A percentile compares a stretch with the other conserved stretches of the same genome.
Evolutionary conservation across 2,113 vertebrate species (phyloP).

Genomic region (Probosciger aterrimus): DNA sequence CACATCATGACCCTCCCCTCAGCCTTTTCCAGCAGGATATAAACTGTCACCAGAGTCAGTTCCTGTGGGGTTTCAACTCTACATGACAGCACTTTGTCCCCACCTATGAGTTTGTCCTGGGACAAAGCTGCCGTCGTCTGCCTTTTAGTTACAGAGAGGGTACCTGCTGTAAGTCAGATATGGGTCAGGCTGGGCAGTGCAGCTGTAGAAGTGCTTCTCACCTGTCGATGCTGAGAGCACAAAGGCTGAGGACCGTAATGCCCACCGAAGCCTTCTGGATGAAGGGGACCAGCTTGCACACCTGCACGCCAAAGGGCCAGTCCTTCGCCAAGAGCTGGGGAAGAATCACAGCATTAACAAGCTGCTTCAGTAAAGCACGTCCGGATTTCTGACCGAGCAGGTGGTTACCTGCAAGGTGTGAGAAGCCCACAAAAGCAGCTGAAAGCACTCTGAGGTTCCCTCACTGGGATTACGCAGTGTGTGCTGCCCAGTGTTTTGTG

Average conservation of each 20-base stretch:
- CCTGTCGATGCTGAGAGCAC: conserved; percentile 91
- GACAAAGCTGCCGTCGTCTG: not conserved
- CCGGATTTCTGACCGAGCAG: not conserved
- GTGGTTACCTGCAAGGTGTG: not conserved
- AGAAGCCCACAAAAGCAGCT: not conserved
- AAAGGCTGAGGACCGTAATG: conserved; percentile 89
- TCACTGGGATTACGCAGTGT: accelerated
- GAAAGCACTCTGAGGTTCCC: not conserved
- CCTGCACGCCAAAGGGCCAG: conserved; percentile 87
- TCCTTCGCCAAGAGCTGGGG: conserved; percentile 83
- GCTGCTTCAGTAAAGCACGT: not conserved
- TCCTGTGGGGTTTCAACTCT: not conserved
- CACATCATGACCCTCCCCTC: not conserved
- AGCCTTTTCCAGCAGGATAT: not conserved
- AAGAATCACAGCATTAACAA: not conserved
- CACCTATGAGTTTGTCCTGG: too few species aligned
- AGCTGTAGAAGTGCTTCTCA: conserved; percentile 21
- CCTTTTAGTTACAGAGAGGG: accelerated
- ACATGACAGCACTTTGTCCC: not conserved
- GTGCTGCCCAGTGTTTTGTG: accelerated
- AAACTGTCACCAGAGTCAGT: not conserved
- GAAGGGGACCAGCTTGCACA: conserved; percentile 88
- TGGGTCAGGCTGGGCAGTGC: not conserved
- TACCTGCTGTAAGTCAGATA: accelerated
- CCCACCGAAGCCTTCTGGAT: conserved; percentile 90